Evolutionary conservation across 1,140 invertebrate species (phyloP).

Genomic region (Zophobas atratus): DNA sequence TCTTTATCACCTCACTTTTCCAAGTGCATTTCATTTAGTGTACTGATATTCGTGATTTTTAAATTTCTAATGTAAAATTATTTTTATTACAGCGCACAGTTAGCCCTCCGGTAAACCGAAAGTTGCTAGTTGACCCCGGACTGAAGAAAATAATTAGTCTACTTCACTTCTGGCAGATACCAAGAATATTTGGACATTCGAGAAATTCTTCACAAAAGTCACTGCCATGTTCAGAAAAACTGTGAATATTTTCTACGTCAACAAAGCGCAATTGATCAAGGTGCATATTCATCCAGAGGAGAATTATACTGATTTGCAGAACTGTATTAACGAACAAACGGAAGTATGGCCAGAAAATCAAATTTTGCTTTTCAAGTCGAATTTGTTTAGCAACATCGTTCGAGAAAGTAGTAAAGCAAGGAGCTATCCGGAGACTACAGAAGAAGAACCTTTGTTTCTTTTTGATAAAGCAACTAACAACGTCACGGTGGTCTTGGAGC

Average conservation of each 20-base stretch:
- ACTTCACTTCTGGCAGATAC: constrained; percentile 89
- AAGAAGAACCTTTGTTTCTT: constrained; percentile 83
- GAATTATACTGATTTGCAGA: constrained; percentile 82
- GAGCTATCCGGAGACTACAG: constrained; percentile 82
- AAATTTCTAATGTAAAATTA: constrained; percentile 95
- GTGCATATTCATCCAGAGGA: constrained; percentile 86
- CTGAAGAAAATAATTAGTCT: constrained; percentile 90
- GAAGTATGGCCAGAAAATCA: constrained; percentile 86
- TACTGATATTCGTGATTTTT: constrained; percentile 65
- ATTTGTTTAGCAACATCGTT: constrained; percentile 74
- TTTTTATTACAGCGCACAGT: constrained; percentile 94
- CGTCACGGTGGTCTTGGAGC: constrained; percentile 74
- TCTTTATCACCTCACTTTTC: too few species aligned
- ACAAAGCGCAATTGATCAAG: constrained; percentile 80
- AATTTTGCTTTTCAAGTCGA: constrained; percentile 82
- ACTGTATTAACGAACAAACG: constrained; percentile 88
- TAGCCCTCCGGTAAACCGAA: constrained; percentile 89
- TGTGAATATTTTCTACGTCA: constrained; percentile 90
- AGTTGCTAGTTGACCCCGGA: constrained; percentile 88
- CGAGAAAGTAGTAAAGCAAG: constrained; percentile 76
- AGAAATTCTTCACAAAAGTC: constrained; percentile 92
- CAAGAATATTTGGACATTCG: constrained; percentile 93
- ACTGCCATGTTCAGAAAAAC: constrained; percentile 78
- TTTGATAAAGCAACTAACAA: constrained; percentile 92
- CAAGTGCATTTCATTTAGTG: too few species aligned